Conservation (phyloP, 2,888 invertebrate species). For the Luffia ferchaultella region DNA sequence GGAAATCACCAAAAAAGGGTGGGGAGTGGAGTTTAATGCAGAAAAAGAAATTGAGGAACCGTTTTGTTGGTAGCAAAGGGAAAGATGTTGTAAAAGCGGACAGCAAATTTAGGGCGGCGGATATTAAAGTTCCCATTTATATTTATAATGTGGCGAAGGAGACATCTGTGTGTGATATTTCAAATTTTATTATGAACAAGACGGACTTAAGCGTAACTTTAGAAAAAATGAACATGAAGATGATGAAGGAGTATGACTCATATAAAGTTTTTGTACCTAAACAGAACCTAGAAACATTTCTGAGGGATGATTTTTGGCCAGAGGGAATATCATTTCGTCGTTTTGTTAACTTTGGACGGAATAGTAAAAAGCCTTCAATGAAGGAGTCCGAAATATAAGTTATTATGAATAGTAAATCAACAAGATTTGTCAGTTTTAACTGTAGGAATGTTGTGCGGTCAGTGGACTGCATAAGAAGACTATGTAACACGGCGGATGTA, state of each 20-base stretch:
- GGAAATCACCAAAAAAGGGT: not conserved
- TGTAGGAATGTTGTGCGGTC: slow-evolving; percentile 6
- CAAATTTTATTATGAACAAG: slow-evolving; percentile 5
- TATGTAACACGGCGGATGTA: slow-evolving; percentile 6
- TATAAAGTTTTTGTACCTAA: not conserved
- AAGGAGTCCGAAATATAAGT: slow-evolving; percentile 8
- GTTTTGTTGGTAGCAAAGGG: slow-evolving; percentile 6
- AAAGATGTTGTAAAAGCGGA: slow-evolving; percentile 5
- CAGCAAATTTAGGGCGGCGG: slow-evolving; percentile 8
- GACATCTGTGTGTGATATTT: slow-evolving; percentile 5
- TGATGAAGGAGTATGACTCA: too few species aligned
- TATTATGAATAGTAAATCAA: not conserved
- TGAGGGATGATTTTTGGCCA: not conserved
- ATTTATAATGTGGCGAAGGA: slow-evolving; percentile 8
- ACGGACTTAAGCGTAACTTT: not conserved
- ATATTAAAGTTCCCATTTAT: slow-evolving; percentile 9
- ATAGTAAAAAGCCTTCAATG: too few species aligned
- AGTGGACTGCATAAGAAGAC: slow-evolving; percentile 4
- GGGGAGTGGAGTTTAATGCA: slow-evolving; percentile 3
- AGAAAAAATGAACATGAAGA: not conserved
- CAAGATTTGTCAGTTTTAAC: slow-evolving; percentile 4
- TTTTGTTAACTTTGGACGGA: not conserved
- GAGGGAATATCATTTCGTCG: not conserved
- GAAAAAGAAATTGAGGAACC: slow-evolving; percentile 7
- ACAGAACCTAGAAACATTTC: not conserved